Conservation (phyloP, 2,888 invertebrate genomes). For the Orchesellides sinensis region DNA sequence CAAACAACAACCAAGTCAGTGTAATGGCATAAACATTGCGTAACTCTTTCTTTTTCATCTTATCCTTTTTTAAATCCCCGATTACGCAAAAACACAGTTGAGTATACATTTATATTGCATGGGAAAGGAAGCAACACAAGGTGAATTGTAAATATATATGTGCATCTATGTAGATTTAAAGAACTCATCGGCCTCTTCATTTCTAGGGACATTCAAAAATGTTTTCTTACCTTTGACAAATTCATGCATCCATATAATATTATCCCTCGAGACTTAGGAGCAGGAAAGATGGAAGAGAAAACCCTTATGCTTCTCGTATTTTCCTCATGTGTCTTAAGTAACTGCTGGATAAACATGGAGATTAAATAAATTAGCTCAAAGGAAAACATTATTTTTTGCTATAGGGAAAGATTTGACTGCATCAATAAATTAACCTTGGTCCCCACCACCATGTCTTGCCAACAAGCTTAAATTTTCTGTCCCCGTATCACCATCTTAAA, state of each 20-base stretch:
- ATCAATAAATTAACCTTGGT: constrained; percentile 33
- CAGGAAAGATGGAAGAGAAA: background rate
- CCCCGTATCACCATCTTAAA: constrained; percentile 15
- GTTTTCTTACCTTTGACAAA: constrained; percentile 40
- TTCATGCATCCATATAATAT: constrained; percentile 4
- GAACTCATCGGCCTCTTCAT: background rate
- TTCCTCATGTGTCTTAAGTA: constrained; percentile 37
- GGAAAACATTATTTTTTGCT: background rate
- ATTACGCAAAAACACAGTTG: constrained; percentile 46
- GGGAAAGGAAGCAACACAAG: background rate
- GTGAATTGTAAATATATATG: too few relatives aligned
- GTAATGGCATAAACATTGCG: constrained; percentile 34
- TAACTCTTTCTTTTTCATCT: constrained; percentile 35
- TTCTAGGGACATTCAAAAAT: background rate
- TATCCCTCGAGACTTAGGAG: constrained; percentile 25
- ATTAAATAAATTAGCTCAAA: constrained; percentile 50
- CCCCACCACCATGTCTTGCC: background rate
- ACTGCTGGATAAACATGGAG: constrained; percentile 46
- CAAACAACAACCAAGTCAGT: background rate
- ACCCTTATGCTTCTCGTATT: background rate
- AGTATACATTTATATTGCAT: too few relatives aligned
- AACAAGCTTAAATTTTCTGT: background rate
- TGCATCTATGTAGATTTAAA: too few relatives aligned
- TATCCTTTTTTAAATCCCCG: constrained; percentile 20
- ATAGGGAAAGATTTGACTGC: background rate